Conservation (phyloP, 1,140 invertebrate genomes). For the Drosophila parvula region DNA sequence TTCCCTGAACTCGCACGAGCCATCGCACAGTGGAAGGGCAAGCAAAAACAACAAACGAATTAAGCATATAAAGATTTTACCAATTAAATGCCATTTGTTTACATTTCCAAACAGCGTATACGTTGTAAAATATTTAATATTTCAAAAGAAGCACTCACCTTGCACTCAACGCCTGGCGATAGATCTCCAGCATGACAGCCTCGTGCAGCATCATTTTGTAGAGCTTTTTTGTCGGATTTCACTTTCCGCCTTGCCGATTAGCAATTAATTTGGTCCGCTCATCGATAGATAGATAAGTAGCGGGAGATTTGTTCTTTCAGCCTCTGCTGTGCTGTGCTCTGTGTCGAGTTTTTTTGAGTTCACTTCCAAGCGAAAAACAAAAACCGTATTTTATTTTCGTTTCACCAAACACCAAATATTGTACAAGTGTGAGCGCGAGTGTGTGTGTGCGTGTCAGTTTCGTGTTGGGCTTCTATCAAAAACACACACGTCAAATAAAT, state of each 20-base stretch:
- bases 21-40: too few species aligned
- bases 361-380: constrained; percentile 52
- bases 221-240: constrained; percentile 18
- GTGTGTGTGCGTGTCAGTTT: constrained; percentile 74
- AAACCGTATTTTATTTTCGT: constrained; percentile 64
- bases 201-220: constrained; percentile 84
- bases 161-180: constrained; percentile 83
- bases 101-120: background rate
- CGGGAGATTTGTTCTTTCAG: constrained; percentile 10
- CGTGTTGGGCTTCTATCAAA: constrained; percentile 83
- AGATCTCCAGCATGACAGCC: constrained; percentile 84
- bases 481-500: constrained; percentile 84
- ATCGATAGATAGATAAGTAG: constrained; percentile 40
- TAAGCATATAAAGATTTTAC: too few species aligned
- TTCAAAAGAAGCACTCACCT: constrained; percentile 67
- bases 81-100: background rate
- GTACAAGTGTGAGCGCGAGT: constrained; percentile 37
- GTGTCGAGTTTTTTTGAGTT: constrained; percentile 17
- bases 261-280: constrained; percentile 51
- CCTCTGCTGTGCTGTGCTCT: background rate
- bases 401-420: constrained; percentile 53
- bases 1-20: too few species aligned
- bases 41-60: too few species aligned
- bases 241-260: constrained; percentile 21
- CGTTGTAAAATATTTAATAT: background rate